phyloP scores from a whole-genome alignment of 2,888 invertebrate species.

The Timema cristinae region DNA sequence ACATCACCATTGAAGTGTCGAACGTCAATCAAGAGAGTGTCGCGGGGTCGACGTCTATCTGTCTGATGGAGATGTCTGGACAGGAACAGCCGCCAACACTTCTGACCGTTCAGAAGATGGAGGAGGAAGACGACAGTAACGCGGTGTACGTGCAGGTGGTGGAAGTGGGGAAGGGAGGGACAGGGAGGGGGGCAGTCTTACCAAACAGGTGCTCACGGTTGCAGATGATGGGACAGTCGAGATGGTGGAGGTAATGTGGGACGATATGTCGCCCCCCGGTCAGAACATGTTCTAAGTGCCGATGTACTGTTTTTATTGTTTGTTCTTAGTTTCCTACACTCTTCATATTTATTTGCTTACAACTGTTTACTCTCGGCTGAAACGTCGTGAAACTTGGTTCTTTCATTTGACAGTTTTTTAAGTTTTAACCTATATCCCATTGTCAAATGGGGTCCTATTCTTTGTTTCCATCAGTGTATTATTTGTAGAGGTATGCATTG shows the following conservation, averaged over 20 bases:
- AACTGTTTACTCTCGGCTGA: too few relatives aligned
- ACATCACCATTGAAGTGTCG: slow-evolving; percentile 27
- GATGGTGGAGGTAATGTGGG: slow-evolving; percentile 40
- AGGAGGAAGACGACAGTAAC: slow-evolving; percentile 27
- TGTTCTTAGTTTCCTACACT: too few relatives aligned
- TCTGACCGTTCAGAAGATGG: slow-evolving; percentile 25
- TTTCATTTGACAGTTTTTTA: too few relatives aligned
- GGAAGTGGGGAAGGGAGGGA: slow-evolving; percentile 31
- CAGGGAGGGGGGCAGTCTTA: slow-evolving; percentile 24
- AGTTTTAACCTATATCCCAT: too few relatives aligned
- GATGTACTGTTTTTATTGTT: too few relatives aligned
- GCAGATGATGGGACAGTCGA: slow-evolving; percentile 43
- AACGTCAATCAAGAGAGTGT: slow-evolving; percentile 17
- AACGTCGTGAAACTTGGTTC: too few relatives aligned
- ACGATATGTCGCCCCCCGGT: slow-evolving; percentile 19
- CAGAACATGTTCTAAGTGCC: too few relatives aligned
- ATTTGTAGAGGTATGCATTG: too few relatives aligned
- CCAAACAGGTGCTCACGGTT: slow-evolving; percentile 41
- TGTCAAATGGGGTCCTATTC: too few relatives aligned
- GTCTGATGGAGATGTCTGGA: slow-evolving; percentile 25
- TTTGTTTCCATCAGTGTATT: too few relatives aligned
- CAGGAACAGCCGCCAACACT: slow-evolving; percentile 22
- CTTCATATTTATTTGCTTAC: too few relatives aligned
- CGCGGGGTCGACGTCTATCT: slow-evolving; percentile 20
- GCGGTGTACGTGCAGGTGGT: slow-evolving; percentile 36